Percentiles rank a stretch among this genome's conserved stretches.
These are phyloP conservation scores for Acanthaster planci DNA, from an alignment of 35 echinoderm and acorn worm genomes.

Conservation along the genomic window DNA sequence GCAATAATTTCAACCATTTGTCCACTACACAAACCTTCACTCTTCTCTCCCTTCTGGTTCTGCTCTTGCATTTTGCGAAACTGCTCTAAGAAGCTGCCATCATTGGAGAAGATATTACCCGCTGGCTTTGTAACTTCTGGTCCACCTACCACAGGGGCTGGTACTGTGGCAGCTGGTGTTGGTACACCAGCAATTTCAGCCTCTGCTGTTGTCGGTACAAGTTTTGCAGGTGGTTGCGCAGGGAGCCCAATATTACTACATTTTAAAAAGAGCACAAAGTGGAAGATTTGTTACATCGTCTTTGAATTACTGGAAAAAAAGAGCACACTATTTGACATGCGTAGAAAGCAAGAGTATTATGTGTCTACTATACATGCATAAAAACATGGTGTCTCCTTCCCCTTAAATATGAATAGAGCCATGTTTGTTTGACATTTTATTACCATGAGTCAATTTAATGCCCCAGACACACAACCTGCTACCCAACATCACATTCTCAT, in stretches of 20 bases:
- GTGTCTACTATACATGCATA: too few species aligned
- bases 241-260: constrained; percentile 8
- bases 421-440: too few species aligned
- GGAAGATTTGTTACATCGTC: neutral
- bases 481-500: too few species aligned
- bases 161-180: neutral
- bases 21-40: constrained; percentile 20
- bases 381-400: too few species aligned
- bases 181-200: neutral
- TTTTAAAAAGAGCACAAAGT: neutral
- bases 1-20: too few species aligned
- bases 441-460: too few species aligned
- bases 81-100: constrained; percentile 95
- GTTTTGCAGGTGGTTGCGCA: neutral
- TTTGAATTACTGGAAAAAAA: too few species aligned
- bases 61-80: constrained; percentile 83
- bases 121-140: neutral
- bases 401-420: too few species aligned
- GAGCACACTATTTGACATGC: too few species aligned
- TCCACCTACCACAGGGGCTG: neutral
- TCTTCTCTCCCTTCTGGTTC: constrained; percentile 30
- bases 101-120: constrained; percentile 77
- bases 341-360: too few species aligned
- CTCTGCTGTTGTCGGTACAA: neutral
- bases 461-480: too few species aligned